Evolutionary conservation across 2,888 invertebrate genomes (phyloP), one percentile per base, ranked within the genome.

Genomic region (Stenchaetothrips biformis): DNA sequence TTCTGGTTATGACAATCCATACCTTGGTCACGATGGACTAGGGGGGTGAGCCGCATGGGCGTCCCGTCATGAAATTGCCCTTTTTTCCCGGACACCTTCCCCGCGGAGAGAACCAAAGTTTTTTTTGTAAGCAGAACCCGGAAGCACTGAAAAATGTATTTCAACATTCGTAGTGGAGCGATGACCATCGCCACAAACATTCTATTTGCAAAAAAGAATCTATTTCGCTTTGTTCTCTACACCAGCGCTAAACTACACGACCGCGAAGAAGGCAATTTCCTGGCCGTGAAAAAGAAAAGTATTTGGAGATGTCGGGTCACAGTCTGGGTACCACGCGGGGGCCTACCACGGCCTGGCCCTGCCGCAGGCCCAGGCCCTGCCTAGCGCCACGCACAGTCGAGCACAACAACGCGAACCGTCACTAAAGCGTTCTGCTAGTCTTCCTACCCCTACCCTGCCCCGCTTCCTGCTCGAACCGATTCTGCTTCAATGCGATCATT

Each of bases 1-100:
- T 74, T 74, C 67, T 74, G 67, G 21, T 74, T 74, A 74, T 74
- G 67, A 74, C 67, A 74, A 74, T 74, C 67, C 67, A 25, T 59
- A 13, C 59, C 59, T 59, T 59, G 18, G 59, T 18, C 13, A 59
- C 59, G 59, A 16, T 59, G 59, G 59, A 59, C 59, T 18, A 59
- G 13, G 18, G 59, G 67, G 11, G 67, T 25, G 21, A 9, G 25
- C 67, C n/a, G 8, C 67, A 7, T 4, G 7, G 18, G 67, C 21
- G n/a, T 67, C n/a, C 67, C 67, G 59, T 18, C 59, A 59, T 13
- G 18, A 6, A 59, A 18, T 59, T 18, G 9, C 6, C 59, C 9
- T 53, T 53, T 53, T 16, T 53, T 37, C 37, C 37, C 37, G 37
- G 37, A 37, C 37, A 37, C 37, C 37, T 53, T 53, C 53, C 53